Conservation (phyloP, 1,140 invertebrate genomes). For the Ruditapes philippinarum region DNA sequence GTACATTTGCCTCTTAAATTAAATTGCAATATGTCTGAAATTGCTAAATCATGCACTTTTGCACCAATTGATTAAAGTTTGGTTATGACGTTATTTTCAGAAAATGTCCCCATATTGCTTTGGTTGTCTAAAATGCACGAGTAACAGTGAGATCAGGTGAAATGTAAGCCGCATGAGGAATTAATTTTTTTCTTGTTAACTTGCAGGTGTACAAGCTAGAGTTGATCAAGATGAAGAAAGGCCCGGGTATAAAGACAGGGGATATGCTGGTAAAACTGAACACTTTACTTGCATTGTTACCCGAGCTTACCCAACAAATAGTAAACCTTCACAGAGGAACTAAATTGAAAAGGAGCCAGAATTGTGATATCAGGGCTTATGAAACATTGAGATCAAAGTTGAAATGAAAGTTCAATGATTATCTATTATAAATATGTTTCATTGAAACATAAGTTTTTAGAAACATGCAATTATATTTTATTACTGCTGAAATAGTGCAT, state of each 20-base stretch:
- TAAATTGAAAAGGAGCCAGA: slow-evolving; percentile 42
- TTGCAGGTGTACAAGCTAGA: slow-evolving; percentile 60
- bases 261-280: slow-evolving; percentile 54
- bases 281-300: slow-evolving; percentile 5
- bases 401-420: not conserved
- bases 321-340: slow-evolving; percentile 20
- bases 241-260: slow-evolving; percentile 29
- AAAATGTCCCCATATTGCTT: not conserved
- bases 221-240: slow-evolving; percentile 63
- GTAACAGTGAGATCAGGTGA: too few relatives aligned
- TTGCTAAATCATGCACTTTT: too few relatives aligned
- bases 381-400: not conserved
- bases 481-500: too few relatives aligned
- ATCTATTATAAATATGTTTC: too few relatives aligned
- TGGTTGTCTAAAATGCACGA: not conserved
- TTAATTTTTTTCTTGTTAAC: not conserved
- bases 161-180: too few relatives aligned
- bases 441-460: too few relatives aligned
- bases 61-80: not conserved
- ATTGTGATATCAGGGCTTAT: slow-evolving; percentile 6
- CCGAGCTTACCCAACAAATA: slow-evolving; percentile 17
- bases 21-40: too few relatives aligned
- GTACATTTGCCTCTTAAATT: too few relatives aligned
- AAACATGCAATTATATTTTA: too few relatives aligned
- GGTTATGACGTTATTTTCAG: not conserved